Evolutionary conservation across 2,113 vertebrate genomes (phyloP).

Genomic region (Cyanoliseus patagonus): DNA sequence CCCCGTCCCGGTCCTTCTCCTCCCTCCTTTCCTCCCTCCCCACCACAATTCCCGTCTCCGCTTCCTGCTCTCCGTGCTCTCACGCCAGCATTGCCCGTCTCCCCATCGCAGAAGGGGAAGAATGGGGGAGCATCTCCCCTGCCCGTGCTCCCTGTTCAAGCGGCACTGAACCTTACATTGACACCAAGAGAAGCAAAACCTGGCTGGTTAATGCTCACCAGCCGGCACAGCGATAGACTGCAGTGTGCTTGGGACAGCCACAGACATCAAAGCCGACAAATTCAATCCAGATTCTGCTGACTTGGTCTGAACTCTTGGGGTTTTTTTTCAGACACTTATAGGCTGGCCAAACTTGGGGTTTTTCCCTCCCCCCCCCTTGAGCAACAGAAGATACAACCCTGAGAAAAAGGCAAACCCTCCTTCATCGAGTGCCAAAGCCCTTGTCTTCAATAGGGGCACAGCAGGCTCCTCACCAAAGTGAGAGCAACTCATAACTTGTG

Average conservation of each 20-base stretch:
- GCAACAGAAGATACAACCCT: conserved; percentile 3
- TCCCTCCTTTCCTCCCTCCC: not conserved
- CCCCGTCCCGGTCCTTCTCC: rapidly evolving
- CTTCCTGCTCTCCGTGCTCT: not conserved
- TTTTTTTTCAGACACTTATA: not conserved
- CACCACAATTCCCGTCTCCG: rapidly evolving
- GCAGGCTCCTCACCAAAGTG: conserved; percentile 35
- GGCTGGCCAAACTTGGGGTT: not conserved
- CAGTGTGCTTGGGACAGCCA: not conserved
- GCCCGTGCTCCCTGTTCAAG: not conserved
- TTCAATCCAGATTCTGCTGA: conserved; percentile 35
- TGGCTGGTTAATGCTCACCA: not conserved
- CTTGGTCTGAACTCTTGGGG: not conserved
- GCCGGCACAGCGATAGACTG: not conserved
- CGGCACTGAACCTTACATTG: not conserved
- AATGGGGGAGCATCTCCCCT: not conserved
- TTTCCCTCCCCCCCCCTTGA: not conserved
- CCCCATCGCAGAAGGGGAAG: rapidly evolving
- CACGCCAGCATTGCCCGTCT: rapidly evolving
- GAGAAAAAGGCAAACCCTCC: conserved; percentile 5
- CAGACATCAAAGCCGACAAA: conserved; percentile 18
- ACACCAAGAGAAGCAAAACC: not conserved
- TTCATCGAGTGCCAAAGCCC: not conserved
- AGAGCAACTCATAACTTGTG: not conserved
- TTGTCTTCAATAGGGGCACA: not conserved